These are phyloP conservation scores for Camponotus vicinus DNA, from an alignment of 1,140 invertebrate genomes.

Conservation along the genomic window DNA sequence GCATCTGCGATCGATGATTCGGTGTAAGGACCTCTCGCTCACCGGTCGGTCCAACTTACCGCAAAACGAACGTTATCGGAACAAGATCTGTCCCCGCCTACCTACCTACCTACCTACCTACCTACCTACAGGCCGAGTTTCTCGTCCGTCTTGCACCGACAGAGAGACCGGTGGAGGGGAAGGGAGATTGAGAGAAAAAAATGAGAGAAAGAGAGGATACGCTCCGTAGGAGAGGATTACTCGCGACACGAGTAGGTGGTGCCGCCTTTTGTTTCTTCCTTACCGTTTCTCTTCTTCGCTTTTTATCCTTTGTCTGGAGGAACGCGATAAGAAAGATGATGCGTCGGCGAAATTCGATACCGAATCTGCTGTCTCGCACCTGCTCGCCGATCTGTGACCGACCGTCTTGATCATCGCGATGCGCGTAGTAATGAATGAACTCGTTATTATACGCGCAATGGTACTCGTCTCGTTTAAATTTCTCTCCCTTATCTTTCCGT, in stretches of 20 bases:
- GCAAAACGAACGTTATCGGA: conserved; percentile 54
- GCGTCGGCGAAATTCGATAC: conserved; percentile 67
- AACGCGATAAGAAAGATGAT: conserved; percentile 52
- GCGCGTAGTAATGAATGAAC: conserved; percentile 45
- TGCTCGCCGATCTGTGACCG: conserved; percentile 22
- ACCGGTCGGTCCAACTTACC: conserved; percentile 27
- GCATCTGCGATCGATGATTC: conserved; percentile 62
- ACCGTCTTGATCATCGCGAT: conserved; percentile 8
- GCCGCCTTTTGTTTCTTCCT: conserved; percentile 37
- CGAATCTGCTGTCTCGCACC: conserved; percentile 64
- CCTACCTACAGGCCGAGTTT: conserved; percentile 7
- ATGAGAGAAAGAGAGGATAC: neutral
- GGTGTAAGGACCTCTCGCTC: conserved; percentile 45
- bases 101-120: conserved; percentile 41
- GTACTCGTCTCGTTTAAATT: conserved; percentile 9
- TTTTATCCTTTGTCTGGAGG: conserved; percentile 39
- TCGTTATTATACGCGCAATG: neutral
- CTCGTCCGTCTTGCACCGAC: conserved; percentile 19
- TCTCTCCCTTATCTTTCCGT: neutral
- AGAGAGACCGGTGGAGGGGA: neutral
- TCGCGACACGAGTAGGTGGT: conserved; percentile 31
- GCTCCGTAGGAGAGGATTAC: conserved; percentile 17
- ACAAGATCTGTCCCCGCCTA: conserved; percentile 55
- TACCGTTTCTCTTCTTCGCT: conserved; percentile 13
- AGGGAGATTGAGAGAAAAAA: neutral